Conservation (phyloP, 2,888 invertebrate genomes). For the Cybosia mesomella region DNA sequence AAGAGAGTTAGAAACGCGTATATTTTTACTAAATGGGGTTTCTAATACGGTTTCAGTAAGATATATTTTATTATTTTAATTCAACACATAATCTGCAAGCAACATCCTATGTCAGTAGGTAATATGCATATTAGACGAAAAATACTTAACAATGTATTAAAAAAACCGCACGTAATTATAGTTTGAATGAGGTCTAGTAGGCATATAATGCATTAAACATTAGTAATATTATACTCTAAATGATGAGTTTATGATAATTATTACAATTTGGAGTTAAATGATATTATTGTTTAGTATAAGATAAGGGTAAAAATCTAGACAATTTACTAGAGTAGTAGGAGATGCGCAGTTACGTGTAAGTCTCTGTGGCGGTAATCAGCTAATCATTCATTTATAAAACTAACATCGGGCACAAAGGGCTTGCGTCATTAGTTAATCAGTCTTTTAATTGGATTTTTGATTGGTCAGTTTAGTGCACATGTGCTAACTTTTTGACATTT, state of each 20-base stretch:
- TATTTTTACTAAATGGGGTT: neutral
- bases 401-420: no score
- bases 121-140: neutral
- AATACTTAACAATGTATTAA: neutral
- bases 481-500: no score
- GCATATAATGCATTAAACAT: constrained; percentile 2
- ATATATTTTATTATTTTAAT: neutral
- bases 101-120: neutral
- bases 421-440: no score
- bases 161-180: neutral
- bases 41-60: constrained; percentile 1
- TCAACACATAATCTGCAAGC: neutral
- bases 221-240: constrained; percentile 1
- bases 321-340: no score
- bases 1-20: neutral
- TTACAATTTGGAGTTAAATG: neutral
- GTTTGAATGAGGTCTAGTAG: constrained; percentile 2
- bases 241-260: neutral
- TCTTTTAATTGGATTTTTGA: no score
- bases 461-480: no score
- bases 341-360: no score
- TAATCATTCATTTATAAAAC: no score
- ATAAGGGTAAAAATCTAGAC: no score
- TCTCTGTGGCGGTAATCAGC: no score
- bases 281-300: neutral